Evolutionary conservation across 2,113 vertebrate species (phyloP).

Genomic region (Hippolais icterina): DNA sequence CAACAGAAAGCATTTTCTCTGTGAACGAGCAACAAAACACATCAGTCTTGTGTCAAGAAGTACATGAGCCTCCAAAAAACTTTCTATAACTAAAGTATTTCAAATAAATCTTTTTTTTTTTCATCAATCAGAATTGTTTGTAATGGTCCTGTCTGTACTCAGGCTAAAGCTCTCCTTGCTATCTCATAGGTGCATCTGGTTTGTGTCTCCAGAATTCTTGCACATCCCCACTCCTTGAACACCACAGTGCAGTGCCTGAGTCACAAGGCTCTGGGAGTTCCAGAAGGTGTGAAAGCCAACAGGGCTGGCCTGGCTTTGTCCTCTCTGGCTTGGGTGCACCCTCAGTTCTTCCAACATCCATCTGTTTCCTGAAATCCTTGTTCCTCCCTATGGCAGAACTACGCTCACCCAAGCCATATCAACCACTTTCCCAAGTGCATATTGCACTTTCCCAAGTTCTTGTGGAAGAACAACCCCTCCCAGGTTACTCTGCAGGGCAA

Average conservation of each 20-base stretch:
- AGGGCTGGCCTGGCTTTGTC: neutral
- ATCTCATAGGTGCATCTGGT: neutral
- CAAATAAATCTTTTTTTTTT: neutral
- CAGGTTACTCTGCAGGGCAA: neutral
- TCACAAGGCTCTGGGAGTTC: neutral
- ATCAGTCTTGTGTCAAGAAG: neutral
- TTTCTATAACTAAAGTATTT: neutral
- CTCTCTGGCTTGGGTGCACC: neutral
- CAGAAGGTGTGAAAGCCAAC: neutral
- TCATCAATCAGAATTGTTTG: neutral
- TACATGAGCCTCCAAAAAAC: neutral
- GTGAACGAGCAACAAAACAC: neutral
- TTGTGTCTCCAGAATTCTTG: neutral
- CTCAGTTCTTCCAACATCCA: neutral
- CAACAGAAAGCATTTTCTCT: neutral
- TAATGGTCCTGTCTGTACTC: neutral
- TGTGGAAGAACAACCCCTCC: neutral
- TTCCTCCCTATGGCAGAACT: neutral
- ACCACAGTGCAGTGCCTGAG: neutral
- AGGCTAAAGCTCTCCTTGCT: neutral
- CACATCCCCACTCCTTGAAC: neutral
- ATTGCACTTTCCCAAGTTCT: neutral
- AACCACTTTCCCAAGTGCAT: neutral
- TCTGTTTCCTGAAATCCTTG: neutral
- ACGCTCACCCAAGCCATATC: fast-evolving